Evolutionary conservation across 2,888 invertebrate species (phyloP).

Genomic region (Drosophila nr. perissopoda): DNA sequence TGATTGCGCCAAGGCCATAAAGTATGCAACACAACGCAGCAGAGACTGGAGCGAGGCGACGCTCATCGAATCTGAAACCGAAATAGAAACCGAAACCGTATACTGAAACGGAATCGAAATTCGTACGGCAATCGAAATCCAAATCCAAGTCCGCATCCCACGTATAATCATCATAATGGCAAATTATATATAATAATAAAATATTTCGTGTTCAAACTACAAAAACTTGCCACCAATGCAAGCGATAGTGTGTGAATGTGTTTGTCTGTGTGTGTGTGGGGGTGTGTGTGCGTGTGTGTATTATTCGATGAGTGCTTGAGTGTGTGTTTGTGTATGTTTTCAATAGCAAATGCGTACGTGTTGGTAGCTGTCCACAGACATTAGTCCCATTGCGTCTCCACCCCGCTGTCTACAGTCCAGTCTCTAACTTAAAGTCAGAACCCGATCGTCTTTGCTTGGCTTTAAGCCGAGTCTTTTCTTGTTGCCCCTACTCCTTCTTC

Average conservation of each 20-base stretch:
- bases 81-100: constrained; percentile 8
- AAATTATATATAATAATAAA: constrained; percentile 82
- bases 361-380: constrained; percentile 48
- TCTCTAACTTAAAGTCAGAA: constrained; percentile 20
- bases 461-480: constrained; percentile 46
- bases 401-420: neutral
- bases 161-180: constrained; percentile 80
- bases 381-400: constrained; percentile 17
- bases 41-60: constrained; percentile 19
- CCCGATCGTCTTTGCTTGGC: constrained; percentile 21
- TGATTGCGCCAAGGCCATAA: constrained; percentile 70
- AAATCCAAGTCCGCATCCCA: constrained; percentile 47
- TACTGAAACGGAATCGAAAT: constrained; percentile 14
- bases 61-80: constrained; percentile 37
- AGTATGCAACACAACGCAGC: constrained; percentile 66
- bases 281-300: constrained; percentile 6
- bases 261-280: constrained; percentile 6
- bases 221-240: constrained; percentile 38
- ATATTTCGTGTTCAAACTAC: constrained; percentile 80
- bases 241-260: constrained; percentile 17
- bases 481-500: neutral
- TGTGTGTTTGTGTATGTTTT: constrained; percentile 29
- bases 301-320: constrained; percentile 1
- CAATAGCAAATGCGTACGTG: constrained; percentile 70
- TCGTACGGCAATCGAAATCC: constrained; percentile 20